Conservation (phyloP, 2,888 invertebrate genomes). For the Lamellibrachia columna region DNA sequence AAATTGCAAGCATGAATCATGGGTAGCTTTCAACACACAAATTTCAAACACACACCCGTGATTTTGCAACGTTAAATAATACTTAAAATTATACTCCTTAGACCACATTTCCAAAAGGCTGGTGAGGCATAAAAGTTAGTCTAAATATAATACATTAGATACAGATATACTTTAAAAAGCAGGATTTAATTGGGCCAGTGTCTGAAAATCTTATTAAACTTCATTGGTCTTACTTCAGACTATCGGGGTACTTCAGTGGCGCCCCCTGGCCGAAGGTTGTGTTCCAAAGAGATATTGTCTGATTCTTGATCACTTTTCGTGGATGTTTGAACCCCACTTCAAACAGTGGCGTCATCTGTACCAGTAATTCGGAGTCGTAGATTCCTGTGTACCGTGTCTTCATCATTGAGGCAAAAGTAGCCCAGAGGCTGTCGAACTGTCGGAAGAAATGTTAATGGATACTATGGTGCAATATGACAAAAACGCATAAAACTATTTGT, state of each 20-base stretch:
- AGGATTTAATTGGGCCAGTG: too few species aligned
- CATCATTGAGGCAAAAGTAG: conserved; percentile 31
- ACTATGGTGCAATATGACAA: neutral
- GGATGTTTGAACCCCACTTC: conserved; percentile 53
- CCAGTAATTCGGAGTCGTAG: conserved; percentile 56
- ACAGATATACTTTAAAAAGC: too few species aligned
- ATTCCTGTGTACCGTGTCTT: conserved; percentile 50
- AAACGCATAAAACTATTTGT: too few species aligned
- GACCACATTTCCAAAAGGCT: neutral
- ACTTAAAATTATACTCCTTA: neutral
- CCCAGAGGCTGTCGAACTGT: neutral
- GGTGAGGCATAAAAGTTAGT: neutral
- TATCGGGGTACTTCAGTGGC: conserved; percentile 52
- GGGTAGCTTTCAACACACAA: neutral
- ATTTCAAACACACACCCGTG: neutral
- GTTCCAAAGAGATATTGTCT: conserved; percentile 55
- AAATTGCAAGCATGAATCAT: neutral
- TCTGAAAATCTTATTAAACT: neutral
- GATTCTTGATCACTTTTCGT: conserved; percentile 53
- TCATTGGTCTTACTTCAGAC: conserved; percentile 49
- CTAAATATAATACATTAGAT: neutral
- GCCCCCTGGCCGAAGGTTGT: conserved; percentile 53
- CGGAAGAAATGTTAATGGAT: neutral
- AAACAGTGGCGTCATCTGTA: conserved; percentile 52
- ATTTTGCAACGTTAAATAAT: neutral